Conservation (phyloP, 2,113 vertebrate genomes). For the Elephas maximus region DNA sequence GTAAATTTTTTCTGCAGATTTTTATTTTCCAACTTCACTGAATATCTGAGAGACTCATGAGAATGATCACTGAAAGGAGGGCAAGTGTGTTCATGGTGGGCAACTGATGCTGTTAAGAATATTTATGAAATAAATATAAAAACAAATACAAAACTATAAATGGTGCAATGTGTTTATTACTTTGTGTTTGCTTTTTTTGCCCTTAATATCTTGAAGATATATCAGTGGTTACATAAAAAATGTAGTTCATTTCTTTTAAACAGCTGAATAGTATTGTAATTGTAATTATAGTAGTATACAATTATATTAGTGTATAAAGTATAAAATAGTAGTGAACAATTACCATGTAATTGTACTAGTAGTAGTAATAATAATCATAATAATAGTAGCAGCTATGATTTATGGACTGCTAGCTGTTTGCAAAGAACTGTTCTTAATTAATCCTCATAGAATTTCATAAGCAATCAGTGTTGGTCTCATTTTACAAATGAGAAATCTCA, state of each 20-base stretch:
- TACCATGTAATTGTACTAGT: not conserved
- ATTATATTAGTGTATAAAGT: not conserved
- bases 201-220: not conserved
- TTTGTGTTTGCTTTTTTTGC: not conserved
- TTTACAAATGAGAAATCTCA: slow-evolving; percentile 38
- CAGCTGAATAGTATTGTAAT: not conserved
- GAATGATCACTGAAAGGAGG: not conserved
- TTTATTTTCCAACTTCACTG: not conserved
- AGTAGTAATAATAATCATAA: not conserved
- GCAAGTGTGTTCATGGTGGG: not conserved
- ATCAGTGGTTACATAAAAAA: not conserved
- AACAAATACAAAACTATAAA: not conserved
- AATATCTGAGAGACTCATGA: not conserved
- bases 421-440: not conserved
- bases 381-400: not conserved
- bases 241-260: not conserved
- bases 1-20: not conserved
- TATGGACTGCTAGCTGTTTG: not conserved
- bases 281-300: not conserved
- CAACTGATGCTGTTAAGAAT: not conserved
- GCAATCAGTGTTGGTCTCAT: not conserved
- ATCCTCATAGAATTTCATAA: not conserved
- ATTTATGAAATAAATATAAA: not conserved
- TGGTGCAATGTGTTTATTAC: not conserved
- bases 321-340: not conserved